phyloP scores from a whole-genome alignment of 2,113 vertebrate genomes.

The Chloropsis cyanopogon region DNA sequence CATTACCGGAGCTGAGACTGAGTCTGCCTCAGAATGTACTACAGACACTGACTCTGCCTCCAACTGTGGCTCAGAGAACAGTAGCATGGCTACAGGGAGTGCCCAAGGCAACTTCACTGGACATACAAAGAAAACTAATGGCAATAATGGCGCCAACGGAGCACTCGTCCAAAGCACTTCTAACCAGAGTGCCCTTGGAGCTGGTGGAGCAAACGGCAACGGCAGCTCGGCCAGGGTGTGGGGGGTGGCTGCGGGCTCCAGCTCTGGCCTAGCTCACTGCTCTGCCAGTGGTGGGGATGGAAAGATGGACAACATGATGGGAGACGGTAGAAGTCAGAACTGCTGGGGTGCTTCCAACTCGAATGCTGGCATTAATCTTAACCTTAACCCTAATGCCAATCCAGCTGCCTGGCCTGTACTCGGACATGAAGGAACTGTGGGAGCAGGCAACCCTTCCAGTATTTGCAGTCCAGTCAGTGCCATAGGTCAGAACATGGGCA shows the following conservation, averaged over 20 bases:
- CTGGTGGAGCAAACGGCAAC: slow-evolving; percentile 68
- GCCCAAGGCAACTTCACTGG: slow-evolving; percentile 91
- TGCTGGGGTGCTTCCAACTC: slow-evolving; percentile 90
- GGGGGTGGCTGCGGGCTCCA: slow-evolving; percentile 83
- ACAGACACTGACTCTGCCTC: slow-evolving; percentile 82
- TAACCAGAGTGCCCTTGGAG: slow-evolving; percentile 79
- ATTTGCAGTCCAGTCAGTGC: slow-evolving; percentile 88
- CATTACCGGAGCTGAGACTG: slow-evolving; percentile 82
- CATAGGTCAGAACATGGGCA: slow-evolving; percentile 83
- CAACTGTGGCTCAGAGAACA: slow-evolving; percentile 82
- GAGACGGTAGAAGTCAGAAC: slow-evolving; percentile 85
- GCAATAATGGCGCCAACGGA: slow-evolving; percentile 80
- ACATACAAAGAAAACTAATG: slow-evolving; percentile 85
- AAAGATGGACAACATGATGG: slow-evolving; percentile 86
- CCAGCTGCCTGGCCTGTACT: slow-evolving; percentile 97
- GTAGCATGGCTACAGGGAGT: slow-evolving; percentile 94
- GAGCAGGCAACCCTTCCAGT: slow-evolving; percentile 83
- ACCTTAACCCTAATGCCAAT: slow-evolving; percentile 97
- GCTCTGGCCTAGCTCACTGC: slow-evolving; percentile 84
- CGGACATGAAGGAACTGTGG: slow-evolving; percentile 89
- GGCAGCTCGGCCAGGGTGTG: slow-evolving; percentile 73
- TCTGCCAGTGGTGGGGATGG: slow-evolving; percentile 82
- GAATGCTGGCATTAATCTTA: slow-evolving; percentile 87
- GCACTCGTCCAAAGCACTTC: slow-evolving; percentile 80
- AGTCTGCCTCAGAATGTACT: slow-evolving; percentile 89